Conservation (phyloP, 2,888 invertebrate genomes). For the Erpobdella octoculata region DNA sequence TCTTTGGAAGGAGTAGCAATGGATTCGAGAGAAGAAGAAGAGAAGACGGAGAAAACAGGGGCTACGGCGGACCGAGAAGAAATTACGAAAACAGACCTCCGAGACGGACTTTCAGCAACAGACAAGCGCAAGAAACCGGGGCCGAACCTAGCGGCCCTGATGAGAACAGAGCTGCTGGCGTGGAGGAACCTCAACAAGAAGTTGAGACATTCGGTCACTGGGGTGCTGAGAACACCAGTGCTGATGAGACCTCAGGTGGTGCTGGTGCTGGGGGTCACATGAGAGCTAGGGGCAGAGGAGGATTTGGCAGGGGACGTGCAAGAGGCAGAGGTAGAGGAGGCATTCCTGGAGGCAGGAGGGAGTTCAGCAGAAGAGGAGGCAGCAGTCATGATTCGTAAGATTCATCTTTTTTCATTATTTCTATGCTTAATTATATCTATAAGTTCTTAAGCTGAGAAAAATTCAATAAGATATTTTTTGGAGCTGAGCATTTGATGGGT, state of each 20-base stretch:
- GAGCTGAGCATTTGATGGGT: too few species aligned
- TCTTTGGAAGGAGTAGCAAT: slow-evolving; percentile 4
- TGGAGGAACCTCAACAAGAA: slow-evolving; percentile 5
- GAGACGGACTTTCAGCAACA: background rate
- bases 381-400: background rate
- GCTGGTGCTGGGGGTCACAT: background rate
- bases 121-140: background rate
- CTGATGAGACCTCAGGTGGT: slow-evolving; percentile 10
- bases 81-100: slow-evolving; percentile 10
- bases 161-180: background rate
- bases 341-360: slow-evolving; percentile 19
- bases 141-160: background rate
- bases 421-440: background rate
- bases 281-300: slow-evolving; percentile 18
- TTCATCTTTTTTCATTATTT: background rate
- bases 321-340: slow-evolving; percentile 22
- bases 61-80: slow-evolving; percentile 4
- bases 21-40: slow-evolving; percentile 2
- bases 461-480: background rate
- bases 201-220: slow-evolving; percentile 22
- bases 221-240: slow-evolving; percentile 24
- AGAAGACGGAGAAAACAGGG: background rate
- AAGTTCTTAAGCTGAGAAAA: background rate
- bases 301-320: slow-evolving; percentile 11
- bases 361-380: slow-evolving; percentile 1